Evolutionary conservation across 1,140 invertebrate species (phyloP), one percentile per base, ranked within the genome.

Genomic region (Manduca sexta): DNA sequence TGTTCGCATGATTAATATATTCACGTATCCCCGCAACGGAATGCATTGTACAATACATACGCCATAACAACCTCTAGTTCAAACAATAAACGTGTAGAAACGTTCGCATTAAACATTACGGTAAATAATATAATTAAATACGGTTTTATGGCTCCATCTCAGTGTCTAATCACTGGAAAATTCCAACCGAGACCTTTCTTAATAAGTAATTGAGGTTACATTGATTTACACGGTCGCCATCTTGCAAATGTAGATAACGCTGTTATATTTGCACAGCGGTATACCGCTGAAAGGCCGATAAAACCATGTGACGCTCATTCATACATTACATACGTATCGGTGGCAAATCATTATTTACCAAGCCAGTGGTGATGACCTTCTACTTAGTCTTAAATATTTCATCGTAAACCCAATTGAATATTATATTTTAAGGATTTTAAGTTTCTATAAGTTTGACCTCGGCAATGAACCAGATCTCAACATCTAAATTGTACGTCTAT

Each of bases 161-260:
- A 2, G 21, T 63, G 49, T 55, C 48, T 69, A 69, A 71, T 77
- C 54, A 54, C 58, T 55, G 79, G 77, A 81, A 83, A 74, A 70
- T 83, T 81, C 77, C 77, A 69, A 65, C 52, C 17, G 58, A 75
- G 74, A 76, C 69, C 77, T 78, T 79, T 79, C 79, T 83, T 79
- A 75, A 71, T 74, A 70, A 71, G 61, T 67, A 78, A 81, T 79
- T 78, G 77, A 84, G 80, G 80, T 84, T 84, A 81, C 72, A 76
- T 79, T 80, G 77, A 84, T 81, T 74, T 74, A 76, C 71, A 62
- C 60, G 52, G 52, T 45, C 65, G 75, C 72, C 69, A 79, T 77
- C 66, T 83, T 80, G 69, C 52, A 37, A 43, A 29, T 58, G 62
- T 37, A 41, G 60, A 76, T 80, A 81, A 81, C 59, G 60, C 56